Evolutionary conservation across 2,888 invertebrate genomes (phyloP), one percentile per base, ranked within the genome.

Genomic region (Dasysyrphus tricinctus): DNA sequence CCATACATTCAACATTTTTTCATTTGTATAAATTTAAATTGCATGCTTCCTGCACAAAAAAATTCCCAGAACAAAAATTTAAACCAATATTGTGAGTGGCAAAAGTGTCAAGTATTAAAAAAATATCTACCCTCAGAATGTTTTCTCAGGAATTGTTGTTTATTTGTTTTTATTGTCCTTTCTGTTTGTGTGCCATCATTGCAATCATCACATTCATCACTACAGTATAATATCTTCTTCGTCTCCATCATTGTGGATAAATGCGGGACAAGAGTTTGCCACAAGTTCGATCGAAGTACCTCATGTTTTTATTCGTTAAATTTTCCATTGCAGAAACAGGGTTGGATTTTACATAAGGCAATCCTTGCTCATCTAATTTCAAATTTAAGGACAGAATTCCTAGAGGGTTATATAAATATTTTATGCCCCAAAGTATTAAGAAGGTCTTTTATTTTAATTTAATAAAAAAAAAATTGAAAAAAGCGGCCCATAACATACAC

Each of bases 121-220:
- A 32, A 5, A 32, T 34, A 24, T 61, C 2, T n/a, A 69, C 69
- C 54, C 39, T 39, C 54, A 54, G 19, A 54, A 54, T 39, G 14
- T n/a, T 39, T 69, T 69, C 69, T 39, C 9, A 24, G 29, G 51
- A 69, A 69, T 29, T 42, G 14, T 54, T 54, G 14, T 51, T 51
- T 51, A 3, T 51, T 75, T 47, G 14, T 75, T 59, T 69, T 77
- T 56, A 56, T 73, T 78, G 61, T 78, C 56, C 63, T 78, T 57
- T 67, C 56, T 16, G 44, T 73, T 29, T 70, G 57, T 63, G 70
- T 75, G 49, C 56, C 61, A 69, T 82, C 56, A 61, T 72, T 65
- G 24, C 51, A 61, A 44, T 87, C 74, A 79, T 82, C 79, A 54
- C 65, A 79, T 83, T 61, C 83, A 87, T 83, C 86, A 81, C n/a